Conservation (phyloP, 1,140 invertebrate species). For the Drosophila ohnishii region DNA sequence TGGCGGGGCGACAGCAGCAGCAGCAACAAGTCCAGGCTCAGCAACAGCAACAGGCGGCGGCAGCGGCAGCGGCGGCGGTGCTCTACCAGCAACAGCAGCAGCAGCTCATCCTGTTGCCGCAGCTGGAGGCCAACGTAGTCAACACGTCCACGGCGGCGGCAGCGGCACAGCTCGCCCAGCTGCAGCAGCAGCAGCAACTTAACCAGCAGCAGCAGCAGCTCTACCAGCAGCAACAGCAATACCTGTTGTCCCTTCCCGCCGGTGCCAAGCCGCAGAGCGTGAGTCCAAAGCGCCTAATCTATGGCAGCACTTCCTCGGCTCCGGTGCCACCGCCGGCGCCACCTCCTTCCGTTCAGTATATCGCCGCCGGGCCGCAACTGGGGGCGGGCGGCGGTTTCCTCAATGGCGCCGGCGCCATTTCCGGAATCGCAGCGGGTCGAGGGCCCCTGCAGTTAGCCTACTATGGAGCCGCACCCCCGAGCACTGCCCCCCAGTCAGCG, state of each 20-base stretch:
- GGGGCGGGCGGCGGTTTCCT: slow-evolving; percentile 58
- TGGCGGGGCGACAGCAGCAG: slow-evolving; percentile 68
- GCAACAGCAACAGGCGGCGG: slow-evolving; percentile 51
- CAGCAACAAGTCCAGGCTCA: slow-evolving; percentile 58
- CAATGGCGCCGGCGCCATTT: slow-evolving; percentile 69
- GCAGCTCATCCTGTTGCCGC: slow-evolving; percentile 65
- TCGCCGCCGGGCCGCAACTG: slow-evolving; percentile 54
- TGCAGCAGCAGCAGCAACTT: slow-evolving; percentile 62
- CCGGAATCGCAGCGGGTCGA: slow-evolving; percentile 40
- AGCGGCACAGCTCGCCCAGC: slow-evolving; percentile 69
- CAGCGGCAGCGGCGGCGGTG: slow-evolving; percentile 47
- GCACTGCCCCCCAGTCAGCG: slow-evolving; percentile 60
- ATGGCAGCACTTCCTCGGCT: slow-evolving; percentile 35
- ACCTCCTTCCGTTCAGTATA: slow-evolving; percentile 64
- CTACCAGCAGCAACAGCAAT: slow-evolving; percentile 66
- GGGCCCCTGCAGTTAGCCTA: slow-evolving; percentile 71
- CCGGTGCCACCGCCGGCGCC: slow-evolving; percentile 18
- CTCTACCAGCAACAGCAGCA: slow-evolving; percentile 61
- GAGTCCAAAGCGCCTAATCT: slow-evolving; percentile 73
- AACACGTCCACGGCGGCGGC: slow-evolving; percentile 80
- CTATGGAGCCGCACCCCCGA: slow-evolving; percentile 59
- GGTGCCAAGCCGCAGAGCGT: slow-evolving; percentile 66
- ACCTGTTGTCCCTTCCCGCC: slow-evolving; percentile 63
- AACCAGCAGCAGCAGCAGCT: slow-evolving; percentile 52
- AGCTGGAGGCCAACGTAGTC: slow-evolving; percentile 73